Conservation (phyloP, 2,113 vertebrate species). For the Peromyscus polionotus region DNA sequence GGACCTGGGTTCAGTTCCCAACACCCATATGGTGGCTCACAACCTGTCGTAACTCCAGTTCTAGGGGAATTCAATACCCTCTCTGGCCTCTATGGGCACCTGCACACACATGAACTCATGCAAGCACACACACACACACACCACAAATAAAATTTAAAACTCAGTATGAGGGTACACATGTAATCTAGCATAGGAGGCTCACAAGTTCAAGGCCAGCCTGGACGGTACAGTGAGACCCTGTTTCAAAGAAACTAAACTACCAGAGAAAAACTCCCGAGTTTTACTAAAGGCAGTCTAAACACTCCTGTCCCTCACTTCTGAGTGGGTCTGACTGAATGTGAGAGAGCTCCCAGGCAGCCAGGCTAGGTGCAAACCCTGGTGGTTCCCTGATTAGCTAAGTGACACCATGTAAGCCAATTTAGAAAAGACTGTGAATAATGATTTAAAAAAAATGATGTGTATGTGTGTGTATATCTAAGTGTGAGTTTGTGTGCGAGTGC, state of each 20-base stretch:
- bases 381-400: neutral
- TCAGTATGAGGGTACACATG: neutral
- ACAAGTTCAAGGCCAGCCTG: neutral
- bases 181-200: neutral
- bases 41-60: neutral
- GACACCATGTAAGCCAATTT: neutral
- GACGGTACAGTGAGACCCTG: neutral
- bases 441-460: neutral
- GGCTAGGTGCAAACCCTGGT: neutral
- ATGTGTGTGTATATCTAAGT: neutral
- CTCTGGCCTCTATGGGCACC: neutral
- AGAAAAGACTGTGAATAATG: slow-evolving; percentile 19
- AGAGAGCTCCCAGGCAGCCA: neutral
- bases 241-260: neutral
- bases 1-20: neutral
- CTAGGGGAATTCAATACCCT: neutral
- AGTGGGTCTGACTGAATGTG: neutral
- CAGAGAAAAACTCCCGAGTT: neutral
- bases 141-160: neutral
- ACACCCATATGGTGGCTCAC: neutral
- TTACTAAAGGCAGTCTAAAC: neutral
- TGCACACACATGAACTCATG: neutral
- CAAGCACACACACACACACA: neutral
- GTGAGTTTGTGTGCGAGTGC: neutral
- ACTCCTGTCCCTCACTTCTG: neutral